These are phyloP conservation scores for Sylvilagus bachmani DNA, from an alignment of 2,113 vertebrate species.

Conservation along the genomic window DNA sequence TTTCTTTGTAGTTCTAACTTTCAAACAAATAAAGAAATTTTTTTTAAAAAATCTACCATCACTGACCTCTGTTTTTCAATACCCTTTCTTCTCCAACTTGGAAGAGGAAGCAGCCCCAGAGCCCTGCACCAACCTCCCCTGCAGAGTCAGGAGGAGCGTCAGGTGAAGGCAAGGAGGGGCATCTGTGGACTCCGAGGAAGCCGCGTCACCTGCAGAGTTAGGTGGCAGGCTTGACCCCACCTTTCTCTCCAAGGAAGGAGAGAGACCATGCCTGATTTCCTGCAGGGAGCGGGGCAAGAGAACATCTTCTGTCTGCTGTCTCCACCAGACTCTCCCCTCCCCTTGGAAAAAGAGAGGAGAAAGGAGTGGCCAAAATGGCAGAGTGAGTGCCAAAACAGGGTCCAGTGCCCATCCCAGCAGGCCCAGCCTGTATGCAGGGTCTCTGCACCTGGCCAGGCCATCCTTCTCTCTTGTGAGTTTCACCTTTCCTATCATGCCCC, in stretches of 20 bases:
- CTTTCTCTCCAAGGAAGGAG: not conserved
- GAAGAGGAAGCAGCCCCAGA: not conserved
- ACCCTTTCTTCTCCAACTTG: not conserved
- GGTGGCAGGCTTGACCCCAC: fast-evolving
- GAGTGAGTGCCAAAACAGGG: not conserved
- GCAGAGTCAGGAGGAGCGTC: not conserved
- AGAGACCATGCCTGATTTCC: not conserved
- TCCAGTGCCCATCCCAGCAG: too few species aligned
- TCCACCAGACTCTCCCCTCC: not conserved
- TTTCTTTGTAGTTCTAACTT: too few species aligned
- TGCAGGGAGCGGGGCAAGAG: not conserved
- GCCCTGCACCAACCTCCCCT: not conserved
- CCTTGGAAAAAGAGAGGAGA: not conserved
- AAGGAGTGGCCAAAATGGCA: not conserved
- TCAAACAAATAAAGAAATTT: too few species aligned
- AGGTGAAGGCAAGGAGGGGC: not conserved
- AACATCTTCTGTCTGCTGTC: not conserved
- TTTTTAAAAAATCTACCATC: too few species aligned
- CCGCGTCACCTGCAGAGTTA: not conserved
- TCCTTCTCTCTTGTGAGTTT: not conserved
- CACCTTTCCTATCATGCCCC: fast-evolving
- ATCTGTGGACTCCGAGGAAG: not conserved
- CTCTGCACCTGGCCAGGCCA: too few species aligned
- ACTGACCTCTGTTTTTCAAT: not conserved
- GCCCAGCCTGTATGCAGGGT: fast-evolving